These are phyloP conservation scores for Cheilosia pagana DNA, from an alignment of 2,888 invertebrate species.

Conservation along the genomic window DNA sequence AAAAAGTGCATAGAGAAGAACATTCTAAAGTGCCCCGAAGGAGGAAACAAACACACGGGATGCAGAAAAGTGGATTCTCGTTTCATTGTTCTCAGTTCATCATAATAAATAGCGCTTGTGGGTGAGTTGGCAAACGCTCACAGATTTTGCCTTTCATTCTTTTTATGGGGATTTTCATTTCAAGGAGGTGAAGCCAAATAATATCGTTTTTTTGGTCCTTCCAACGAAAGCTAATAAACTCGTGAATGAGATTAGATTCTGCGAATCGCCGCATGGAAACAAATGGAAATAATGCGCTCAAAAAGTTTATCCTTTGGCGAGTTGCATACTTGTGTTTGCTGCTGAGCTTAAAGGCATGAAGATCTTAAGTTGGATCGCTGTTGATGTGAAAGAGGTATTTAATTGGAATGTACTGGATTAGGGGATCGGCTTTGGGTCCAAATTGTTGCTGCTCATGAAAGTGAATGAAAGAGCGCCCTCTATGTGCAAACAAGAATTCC, in stretches of 20 bases:
- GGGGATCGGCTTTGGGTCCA: too few relatives aligned
- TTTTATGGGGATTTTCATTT: not conserved
- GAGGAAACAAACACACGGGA: conserved; percentile 35
- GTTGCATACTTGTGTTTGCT: too few relatives aligned
- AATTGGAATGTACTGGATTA: too few relatives aligned
- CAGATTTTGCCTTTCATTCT: not conserved
- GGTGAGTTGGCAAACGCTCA: conserved; percentile 28
- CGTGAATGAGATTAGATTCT: not conserved
- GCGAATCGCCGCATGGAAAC: not conserved
- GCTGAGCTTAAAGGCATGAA: too few relatives aligned
- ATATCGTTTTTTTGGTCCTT: not conserved
- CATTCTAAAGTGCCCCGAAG: conserved; percentile 19
- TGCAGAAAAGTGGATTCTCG: conserved; percentile 42
- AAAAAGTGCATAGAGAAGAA: conserved; percentile 1
- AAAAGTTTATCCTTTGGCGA: too few relatives aligned
- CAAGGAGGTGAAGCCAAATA: conserved; percentile 7
- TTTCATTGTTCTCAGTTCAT: conserved; percentile 43
- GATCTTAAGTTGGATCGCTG: too few relatives aligned
- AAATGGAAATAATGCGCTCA: not conserved
- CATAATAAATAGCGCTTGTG: conserved; percentile 30
- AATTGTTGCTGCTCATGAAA: too few relatives aligned
- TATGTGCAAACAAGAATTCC: too few relatives aligned
- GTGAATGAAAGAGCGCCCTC: too few relatives aligned
- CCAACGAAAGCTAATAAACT: conserved; percentile 11
- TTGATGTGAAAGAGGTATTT: too few relatives aligned